A percentile compares a stretch with the other conserved stretches of the same genome.
phyloP scores from a whole-genome alignment of 2,797 vertebrate genomes.

The Serranus cabrilla region DNA sequence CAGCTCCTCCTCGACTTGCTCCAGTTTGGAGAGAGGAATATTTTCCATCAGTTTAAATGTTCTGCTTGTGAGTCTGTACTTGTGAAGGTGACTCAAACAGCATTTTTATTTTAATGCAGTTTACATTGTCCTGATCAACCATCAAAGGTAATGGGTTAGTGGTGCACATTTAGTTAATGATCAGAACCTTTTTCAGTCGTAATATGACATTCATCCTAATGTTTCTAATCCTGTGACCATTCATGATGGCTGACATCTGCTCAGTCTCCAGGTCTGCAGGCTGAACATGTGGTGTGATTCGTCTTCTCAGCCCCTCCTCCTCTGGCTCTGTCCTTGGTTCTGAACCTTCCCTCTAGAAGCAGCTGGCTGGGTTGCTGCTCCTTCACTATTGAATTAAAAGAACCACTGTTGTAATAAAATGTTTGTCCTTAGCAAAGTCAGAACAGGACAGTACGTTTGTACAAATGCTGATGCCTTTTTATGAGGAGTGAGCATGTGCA shows the following conservation, averaged over 20 bases:
- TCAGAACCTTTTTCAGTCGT: conserved; percentile 4
- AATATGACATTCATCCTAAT: conserved; percentile 10
- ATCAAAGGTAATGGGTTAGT: conserved; percentile 8
- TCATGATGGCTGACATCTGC: conserved; percentile 30
- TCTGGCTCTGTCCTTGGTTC: conserved; percentile 39
- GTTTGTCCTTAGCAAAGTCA: conserved; percentile 21
- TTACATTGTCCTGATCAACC: neutral
- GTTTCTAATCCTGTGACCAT: conserved; percentile 10
- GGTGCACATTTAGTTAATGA: neutral
- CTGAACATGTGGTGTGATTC: conserved; percentile 34
- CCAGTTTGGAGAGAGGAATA: neutral
- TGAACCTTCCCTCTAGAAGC: conserved; percentile 30
- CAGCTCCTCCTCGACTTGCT: neutral
- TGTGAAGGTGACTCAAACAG: conserved; percentile 21
- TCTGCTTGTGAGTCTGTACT: conserved; percentile 3
- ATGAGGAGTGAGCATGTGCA: neutral
- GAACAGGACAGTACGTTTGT: neutral
- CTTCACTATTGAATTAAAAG: conserved; percentile 28
- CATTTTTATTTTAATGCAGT: conserved; percentile 9
- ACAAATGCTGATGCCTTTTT: neutral
- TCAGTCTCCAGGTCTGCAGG: conserved; percentile 31
- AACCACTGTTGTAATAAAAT: conserved; percentile 24
- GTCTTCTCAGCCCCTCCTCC: conserved; percentile 27
- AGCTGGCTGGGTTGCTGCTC: conserved; percentile 26
- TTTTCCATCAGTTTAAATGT: neutral